Base-by-base conservation (phyloP, 53 echinoderm and acorn worm genomes). In the Paracentrotus lividus region DNA sequence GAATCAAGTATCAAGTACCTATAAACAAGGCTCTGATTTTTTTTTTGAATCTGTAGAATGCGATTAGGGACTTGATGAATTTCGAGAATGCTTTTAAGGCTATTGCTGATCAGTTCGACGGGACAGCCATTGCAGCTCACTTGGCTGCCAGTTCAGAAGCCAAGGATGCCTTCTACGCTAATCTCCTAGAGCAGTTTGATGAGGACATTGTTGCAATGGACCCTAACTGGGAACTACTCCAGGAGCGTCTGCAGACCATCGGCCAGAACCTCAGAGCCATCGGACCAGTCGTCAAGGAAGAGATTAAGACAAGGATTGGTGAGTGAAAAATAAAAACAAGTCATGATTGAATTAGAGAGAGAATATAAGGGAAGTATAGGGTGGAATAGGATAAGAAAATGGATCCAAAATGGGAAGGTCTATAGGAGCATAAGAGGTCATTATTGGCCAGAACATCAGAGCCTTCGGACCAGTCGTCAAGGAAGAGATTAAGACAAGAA, bases 281-380 rank as follows among this genome's bases (percentile, higher is more conserved):
- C 20, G 49, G 68, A 43, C 42, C 13, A 0, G 49, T 49, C 53
- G 36, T 90, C 53, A 8, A 5, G 8, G 49, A 44, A 47, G 69
- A 90, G 40, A 51, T 90, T 21, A 51, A 15, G 12, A 51, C 44
- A 26, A 90, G 90, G 47, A 67, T 90, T 55, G 75, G 90, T 90
- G 49, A 90, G 90, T 45, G 21, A 81, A n/a, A 43, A 47, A 26
- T 3, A 40, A 64, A 75, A 20, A 21, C n/a, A n/a, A n/a, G n/a
- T n/a, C n/a, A n/a, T n/a, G n/a, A n/a, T n/a, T n/a, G n/a, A n/a
- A n/a, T n/a, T n/a, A n/a, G 38, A 38, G 40, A 1, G 75, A 33
- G 16, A 40, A 34, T 68, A 4, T 64, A 64, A 40, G 42, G 9
- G 36, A 75, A 75, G 21, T 5, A 26, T 27, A 8, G 23, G 15